Evolutionary conservation across 2,797 vertebrate genomes (phyloP).

Genomic region (Chaunax sp.): DNA sequence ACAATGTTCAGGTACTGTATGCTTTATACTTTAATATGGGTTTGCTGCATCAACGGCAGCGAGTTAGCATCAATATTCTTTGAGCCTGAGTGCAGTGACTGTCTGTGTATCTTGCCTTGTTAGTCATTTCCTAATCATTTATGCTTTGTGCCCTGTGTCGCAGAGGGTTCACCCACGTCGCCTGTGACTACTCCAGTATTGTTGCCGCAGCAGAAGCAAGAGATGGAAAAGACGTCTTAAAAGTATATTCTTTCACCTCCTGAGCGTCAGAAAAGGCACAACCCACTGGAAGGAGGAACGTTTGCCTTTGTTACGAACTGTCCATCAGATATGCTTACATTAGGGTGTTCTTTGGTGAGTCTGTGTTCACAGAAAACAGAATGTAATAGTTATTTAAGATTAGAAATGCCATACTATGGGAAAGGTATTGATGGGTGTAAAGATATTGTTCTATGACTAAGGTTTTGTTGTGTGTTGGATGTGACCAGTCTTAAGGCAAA

Average conservation of each 20-base stretch:
- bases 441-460: background rate
- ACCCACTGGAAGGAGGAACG: background rate
- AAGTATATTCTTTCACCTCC: slow-evolving; percentile 80
- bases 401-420: background rate
- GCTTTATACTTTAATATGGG: background rate
- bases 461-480: too few relatives aligned
- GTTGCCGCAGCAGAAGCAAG: slow-evolving; percentile 77
- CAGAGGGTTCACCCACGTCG: slow-evolving; percentile 81
- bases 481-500: slow-evolving; percentile 61
- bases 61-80: background rate
- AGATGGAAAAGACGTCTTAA: slow-evolving; percentile 82
- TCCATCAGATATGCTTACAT: background rate
- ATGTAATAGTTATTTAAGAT: slow-evolving; percentile 18
- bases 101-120: background rate
- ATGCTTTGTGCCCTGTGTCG: slow-evolving; percentile 20
- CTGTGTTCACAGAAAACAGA: slow-evolving; percentile 29
- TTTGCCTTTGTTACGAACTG: slow-evolving; percentile 44
- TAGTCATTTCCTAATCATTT: background rate
- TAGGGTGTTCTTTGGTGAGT: slow-evolving; percentile 10
- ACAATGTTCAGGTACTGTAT: slow-evolving; percentile 79
- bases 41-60: background rate
- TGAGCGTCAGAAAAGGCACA: slow-evolving; percentile 48
- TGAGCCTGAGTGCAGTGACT: too few relatives aligned
- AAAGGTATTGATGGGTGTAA: slow-evolving; percentile 48
- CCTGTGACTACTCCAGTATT: slow-evolving; percentile 84